Conservation (phyloP, 1,140 invertebrate genomes). For the Leguminivora glycinivorella region DNA sequence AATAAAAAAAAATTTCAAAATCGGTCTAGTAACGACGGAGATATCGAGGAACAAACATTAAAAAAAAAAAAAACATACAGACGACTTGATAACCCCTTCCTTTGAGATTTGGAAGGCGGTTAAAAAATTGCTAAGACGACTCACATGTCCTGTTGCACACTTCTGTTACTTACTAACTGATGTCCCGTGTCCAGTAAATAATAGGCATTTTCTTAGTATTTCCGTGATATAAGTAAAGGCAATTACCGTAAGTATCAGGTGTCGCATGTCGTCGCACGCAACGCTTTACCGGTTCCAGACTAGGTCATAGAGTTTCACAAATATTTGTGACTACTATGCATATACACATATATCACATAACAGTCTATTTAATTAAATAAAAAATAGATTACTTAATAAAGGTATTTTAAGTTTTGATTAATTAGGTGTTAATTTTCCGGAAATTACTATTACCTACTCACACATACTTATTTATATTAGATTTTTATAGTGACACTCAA, state of each 20-base stretch:
- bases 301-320: slow-evolving; percentile 28
- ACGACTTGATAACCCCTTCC: no score
- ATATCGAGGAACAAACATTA: no score
- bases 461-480: no score
- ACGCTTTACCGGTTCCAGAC: slow-evolving; percentile 24
- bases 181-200: slow-evolving; percentile 9
- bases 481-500: neutral
- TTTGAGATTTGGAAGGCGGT: no score
- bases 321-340: slow-evolving; percentile 21
- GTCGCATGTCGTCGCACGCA: slow-evolving; percentile 21
- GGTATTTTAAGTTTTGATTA: neutral
- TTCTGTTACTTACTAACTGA: neutral
- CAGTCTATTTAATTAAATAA: neutral
- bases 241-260: slow-evolving; percentile 26
- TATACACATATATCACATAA: neutral
- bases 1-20: no score
- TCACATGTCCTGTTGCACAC: neutral
- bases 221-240: slow-evolving; percentile 14
- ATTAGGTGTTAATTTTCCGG: no score
- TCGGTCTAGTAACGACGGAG: no score
- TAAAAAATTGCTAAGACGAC: no score
- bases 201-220: slow-evolving; percentile 27
- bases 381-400: slow-evolving; percentile 2
- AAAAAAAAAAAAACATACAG: no score
- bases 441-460: no score